Evolutionary conservation across 2,113 vertebrate species (phyloP).

Genomic region (Tragelaphus scriptus): DNA sequence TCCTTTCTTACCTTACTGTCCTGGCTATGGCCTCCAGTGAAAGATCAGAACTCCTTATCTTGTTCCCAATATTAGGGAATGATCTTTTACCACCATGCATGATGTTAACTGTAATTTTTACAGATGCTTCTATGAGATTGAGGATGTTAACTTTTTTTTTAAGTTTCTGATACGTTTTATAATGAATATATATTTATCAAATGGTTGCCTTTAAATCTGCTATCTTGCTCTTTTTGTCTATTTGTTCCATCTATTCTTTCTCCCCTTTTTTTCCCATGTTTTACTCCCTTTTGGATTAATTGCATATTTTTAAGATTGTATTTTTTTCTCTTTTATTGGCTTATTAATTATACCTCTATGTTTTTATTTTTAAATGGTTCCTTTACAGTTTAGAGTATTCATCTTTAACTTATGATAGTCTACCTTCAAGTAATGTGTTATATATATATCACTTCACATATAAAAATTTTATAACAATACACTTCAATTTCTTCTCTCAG

Average conservation of each 20-base stretch:
- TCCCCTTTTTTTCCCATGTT: not conserved
- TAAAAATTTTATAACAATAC: not conserved
- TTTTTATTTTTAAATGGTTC: conserved; percentile 13
- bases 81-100: not conserved
- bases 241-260: not conserved
- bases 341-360: not conserved
- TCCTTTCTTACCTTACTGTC: not conserved
- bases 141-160: not conserved
- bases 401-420: not conserved
- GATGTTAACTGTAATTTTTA: not conserved
- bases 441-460: not conserved
- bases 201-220: not conserved
- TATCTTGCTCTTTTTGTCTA: not conserved
- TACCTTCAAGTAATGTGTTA: not conserved
- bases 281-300: not conserved
- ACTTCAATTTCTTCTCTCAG: not conserved
- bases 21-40: not conserved
- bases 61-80: not conserved
- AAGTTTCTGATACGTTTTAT: not conserved
- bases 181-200: not conserved
- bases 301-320: not conserved
- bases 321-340: not conserved
- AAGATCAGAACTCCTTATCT: not conserved
- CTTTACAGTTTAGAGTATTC: not conserved
- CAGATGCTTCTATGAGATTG: not conserved